Percentiles rank a stretch among this genome's conserved stretches.
Evolutionary conservation across 2,888 invertebrate genomes (phyloP).

Genomic region (Polylopha cassiicola): DNA sequence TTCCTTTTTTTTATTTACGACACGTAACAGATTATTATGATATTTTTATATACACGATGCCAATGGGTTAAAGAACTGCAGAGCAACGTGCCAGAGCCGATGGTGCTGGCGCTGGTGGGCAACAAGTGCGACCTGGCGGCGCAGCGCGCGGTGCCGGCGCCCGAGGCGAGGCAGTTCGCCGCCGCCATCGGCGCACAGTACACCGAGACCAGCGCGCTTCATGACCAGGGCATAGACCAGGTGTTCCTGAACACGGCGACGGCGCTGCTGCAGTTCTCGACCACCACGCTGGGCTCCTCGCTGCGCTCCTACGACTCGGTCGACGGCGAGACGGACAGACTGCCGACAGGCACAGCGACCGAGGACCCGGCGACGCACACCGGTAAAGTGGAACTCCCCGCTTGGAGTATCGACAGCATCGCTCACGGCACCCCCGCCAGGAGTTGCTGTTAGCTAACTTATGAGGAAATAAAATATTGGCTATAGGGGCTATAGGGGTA

Average conservation of each 20-base stretch:
- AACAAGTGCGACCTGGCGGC: slow-evolving; percentile 89
- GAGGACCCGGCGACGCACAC: slow-evolving; percentile 78
- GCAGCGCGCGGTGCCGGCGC: slow-evolving; percentile 78
- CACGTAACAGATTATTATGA: no score
- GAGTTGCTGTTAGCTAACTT: slow-evolving; percentile 80
- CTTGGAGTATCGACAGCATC: slow-evolving; percentile 80
- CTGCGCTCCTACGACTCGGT: slow-evolving; percentile 79
- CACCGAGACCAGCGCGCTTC: slow-evolving; percentile 89
- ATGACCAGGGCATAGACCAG: slow-evolving; percentile 85
- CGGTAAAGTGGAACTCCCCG: slow-evolving; percentile 80
- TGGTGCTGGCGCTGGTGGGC: slow-evolving; percentile 89
- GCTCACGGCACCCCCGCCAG: slow-evolving; percentile 82
- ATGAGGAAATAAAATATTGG: no score
- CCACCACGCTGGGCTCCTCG: slow-evolving; percentile 66
- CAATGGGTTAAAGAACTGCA: no score
- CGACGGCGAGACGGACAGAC: slow-evolving; percentile 44
- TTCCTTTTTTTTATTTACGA: no score
- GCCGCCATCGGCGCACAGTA: slow-evolving; percentile 88
- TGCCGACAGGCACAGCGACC: slow-evolving; percentile 72
- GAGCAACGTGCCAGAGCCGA: slow-evolving; percentile 87
- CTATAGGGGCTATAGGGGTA: no score
- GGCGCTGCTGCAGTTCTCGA: slow-evolving; percentile 77
- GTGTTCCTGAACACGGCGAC: slow-evolving; percentile 83
- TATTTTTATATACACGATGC: no score
- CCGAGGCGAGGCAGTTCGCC: slow-evolving; percentile 87